phyloP scores from a whole-genome alignment of 2,888 invertebrate genomes.

The Catocala sponsa region DNA sequence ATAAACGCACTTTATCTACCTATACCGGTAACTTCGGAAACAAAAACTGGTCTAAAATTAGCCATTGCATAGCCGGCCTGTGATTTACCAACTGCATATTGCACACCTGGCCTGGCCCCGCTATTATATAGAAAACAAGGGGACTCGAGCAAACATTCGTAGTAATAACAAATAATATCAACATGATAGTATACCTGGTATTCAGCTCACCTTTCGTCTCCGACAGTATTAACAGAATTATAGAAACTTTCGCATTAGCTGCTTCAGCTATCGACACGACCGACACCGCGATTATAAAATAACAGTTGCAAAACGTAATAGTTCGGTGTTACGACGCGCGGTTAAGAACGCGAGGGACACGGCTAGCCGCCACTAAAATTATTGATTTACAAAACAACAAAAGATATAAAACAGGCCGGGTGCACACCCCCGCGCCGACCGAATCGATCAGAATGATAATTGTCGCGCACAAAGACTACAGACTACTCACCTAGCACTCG shows the following conservation, averaged over 20 bases:
- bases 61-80: conserved; percentile 51
- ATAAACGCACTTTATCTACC: conserved; percentile 20
- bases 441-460: conserved; percentile 88
- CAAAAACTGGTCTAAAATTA: conserved; percentile 43
- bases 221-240: conserved; percentile 39
- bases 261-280: conserved; percentile 44
- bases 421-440: conserved; percentile 82
- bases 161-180: conserved; percentile 36
- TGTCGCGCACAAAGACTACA: conserved; percentile 86
- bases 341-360: conserved; percentile 52
- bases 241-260: conserved; percentile 56
- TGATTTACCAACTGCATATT: conserved; percentile 61
- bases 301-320: conserved; percentile 49
- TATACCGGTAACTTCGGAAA: conserved; percentile 24
- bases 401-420: conserved; percentile 85
- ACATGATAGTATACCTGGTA: conserved; percentile 43
- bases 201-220: conserved; percentile 50
- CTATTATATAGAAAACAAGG: conserved; percentile 56
- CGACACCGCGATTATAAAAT: conserved; percentile 33
- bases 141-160: conserved; percentile 21
- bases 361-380: conserved; percentile 81
- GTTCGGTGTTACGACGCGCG: conserved; percentile 44
- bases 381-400: conserved; percentile 88
- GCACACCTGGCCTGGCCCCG: conserved; percentile 71
- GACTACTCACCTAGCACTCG: conserved; percentile 84